Base-by-base conservation (phyloP, 2,888 invertebrate genomes). In the Tenthredo notha region DNA sequence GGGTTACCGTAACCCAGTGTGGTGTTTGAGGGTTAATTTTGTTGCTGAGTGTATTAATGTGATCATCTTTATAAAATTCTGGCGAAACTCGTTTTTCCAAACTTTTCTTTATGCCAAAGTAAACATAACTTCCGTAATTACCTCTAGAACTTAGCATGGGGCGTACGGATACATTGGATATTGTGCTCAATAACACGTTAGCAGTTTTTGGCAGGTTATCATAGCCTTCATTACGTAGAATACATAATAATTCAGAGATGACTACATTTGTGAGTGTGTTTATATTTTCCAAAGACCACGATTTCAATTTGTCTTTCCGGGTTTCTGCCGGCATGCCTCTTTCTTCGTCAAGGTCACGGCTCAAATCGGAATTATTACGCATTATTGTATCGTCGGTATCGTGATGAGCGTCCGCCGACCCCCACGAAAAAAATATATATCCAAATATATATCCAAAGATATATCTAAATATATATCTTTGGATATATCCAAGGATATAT, bases 181-280 rank as follows among this genome's bases (percentile, higher is more conserved):
- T 18, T 0, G 86, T 85, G 12, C 21, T 37, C 25, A 85, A 65
- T 47, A 86, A 78, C 3, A 74, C 83, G 65, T 77, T 77, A 29
- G 85, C 85, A 47, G 84, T 86, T 33, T 84, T 84, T 15, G 86
- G 86, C 82, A 15, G 18, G 21, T n/a, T 85, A 84, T 15, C n/a
- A n/a, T n/a, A n/a, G n/a, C 85, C 86, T 65, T 86, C 86, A 43
- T 70, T 65, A 15, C 84, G 50, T 10, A 80, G 12, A 74, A 86
- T 80, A 65, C 72, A 43, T 5, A 86, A 67, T 9, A 86, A 75
- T 37, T 86, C 86, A 9, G 72, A 72, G 6, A 72, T 9, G 0
- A 40, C 72, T 37, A 21, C 10, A 40, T 72, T 72, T 37, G 21
- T 72, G 1, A 72, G n/a, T 5, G 72, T 72, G n/a, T n/a, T 7